Percentiles rank a stretch among this genome's conserved stretches.
Evolutionary conservation across 2,888 invertebrate genomes (phyloP).

Genomic region (Venustoraphidia nigricollis): DNA sequence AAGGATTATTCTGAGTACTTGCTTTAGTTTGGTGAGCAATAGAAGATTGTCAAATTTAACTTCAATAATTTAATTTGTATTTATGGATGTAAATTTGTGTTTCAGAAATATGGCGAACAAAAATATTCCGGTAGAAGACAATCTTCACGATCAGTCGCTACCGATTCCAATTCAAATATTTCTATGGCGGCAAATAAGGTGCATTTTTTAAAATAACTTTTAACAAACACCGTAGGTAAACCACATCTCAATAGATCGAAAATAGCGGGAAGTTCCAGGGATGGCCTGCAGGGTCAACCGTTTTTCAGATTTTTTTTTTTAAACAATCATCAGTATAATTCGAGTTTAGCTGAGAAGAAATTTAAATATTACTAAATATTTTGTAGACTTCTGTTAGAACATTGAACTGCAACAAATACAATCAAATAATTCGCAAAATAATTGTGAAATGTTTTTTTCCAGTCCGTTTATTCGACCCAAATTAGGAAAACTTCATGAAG

Average conservation of each 20-base stretch:
- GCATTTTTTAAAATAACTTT: slow-evolving; percentile 11
- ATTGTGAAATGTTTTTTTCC: slow-evolving; percentile 20
- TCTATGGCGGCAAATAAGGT: slow-evolving; percentile 90
- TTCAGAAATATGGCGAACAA: slow-evolving; percentile 1
- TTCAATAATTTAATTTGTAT: background rate
- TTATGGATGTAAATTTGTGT: background rate
- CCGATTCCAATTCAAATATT: slow-evolving; percentile 95
- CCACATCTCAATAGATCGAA: no score
- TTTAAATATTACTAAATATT: no score
- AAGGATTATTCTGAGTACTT: no score
- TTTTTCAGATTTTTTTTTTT: no score
- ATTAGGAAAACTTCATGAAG: slow-evolving; percentile 91
- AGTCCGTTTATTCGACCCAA: slow-evolving; percentile 94
- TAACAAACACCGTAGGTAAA: no score
- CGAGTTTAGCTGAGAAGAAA: no score
- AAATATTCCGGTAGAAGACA: slow-evolving; percentile 35
- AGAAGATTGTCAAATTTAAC: background rate
- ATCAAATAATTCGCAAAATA: no score
- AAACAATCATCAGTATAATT: background rate
- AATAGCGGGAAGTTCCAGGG: no score
- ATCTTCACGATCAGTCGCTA: slow-evolving; percentile 58
- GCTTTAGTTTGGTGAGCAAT: no score
- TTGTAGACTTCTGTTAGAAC: no score
- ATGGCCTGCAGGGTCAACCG: no score
- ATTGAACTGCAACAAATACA: no score